Conservation (phyloP, 1,140 invertebrate genomes). For the Neoseiulus cucumeris region DNA sequence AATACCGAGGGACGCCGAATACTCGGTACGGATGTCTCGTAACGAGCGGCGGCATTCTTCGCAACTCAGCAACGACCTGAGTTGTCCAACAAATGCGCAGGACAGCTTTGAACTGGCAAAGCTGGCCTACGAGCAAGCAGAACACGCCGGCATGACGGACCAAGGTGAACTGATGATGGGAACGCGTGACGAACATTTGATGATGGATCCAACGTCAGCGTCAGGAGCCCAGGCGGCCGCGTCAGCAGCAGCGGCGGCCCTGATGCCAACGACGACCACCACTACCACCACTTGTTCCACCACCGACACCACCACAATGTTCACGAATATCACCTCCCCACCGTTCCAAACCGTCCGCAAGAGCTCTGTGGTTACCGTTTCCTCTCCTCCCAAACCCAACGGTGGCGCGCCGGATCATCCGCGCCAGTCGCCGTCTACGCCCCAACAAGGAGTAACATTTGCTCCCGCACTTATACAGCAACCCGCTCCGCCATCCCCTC, state of each 20-base stretch:
- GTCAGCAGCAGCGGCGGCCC: slow-evolving; percentile 20
- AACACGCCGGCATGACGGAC: slow-evolving; percentile 11
- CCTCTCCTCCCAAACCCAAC: slow-evolving; percentile 6
- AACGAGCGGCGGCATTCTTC: slow-evolving; percentile 9
- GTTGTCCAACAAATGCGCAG: neutral
- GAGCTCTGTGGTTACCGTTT: neutral
- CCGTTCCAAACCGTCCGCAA: slow-evolving; percentile 5
- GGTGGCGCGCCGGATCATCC: slow-evolving; percentile 8
- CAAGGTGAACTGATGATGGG: neutral
- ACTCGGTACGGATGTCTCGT: slow-evolving; percentile 4
- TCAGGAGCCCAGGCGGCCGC: slow-evolving; percentile 17
- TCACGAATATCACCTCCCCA: neutral
- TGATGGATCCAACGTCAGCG: neutral
- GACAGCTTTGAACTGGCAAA: slow-evolving; percentile 9
- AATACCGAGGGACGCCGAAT: slow-evolving; percentile 7
- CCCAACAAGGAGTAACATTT: neutral
- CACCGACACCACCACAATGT: slow-evolving; percentile 13
- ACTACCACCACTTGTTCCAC: slow-evolving; percentile 11
- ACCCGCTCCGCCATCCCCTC: neutral
- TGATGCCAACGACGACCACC: slow-evolving; percentile 19
- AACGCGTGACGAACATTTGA: too few relatives aligned
- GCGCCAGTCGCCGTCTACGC: slow-evolving; percentile 10
- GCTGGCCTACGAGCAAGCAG: slow-evolving; percentile 10
- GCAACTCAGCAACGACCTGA: neutral
- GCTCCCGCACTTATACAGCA: too few relatives aligned